Evolutionary conservation across 1,140 invertebrate genomes (phyloP).

Genomic region (Sitophilus oryzae): DNA sequence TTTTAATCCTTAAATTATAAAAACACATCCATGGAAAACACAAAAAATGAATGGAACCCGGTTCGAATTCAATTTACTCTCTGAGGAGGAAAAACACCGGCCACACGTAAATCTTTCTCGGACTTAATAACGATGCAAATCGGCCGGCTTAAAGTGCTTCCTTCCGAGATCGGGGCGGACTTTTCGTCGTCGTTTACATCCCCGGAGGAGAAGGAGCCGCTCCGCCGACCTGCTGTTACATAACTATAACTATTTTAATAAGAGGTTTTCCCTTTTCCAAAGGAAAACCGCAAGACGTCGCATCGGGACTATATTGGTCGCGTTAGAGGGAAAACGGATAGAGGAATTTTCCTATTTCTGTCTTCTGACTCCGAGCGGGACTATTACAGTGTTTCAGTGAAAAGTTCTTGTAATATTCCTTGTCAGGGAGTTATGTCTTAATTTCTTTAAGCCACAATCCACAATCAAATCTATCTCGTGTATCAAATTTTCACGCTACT

Average conservation of each 20-base stretch:
- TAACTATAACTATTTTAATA: constrained; percentile 25
- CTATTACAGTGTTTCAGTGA: no score
- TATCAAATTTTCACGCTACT: no score
- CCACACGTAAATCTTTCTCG: constrained; percentile 21
- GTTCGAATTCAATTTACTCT: constrained; percentile 1
- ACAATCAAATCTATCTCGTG: no score
- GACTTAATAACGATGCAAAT: constrained; percentile 30
- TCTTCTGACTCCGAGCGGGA: no score
- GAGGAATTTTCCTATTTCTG: no score
- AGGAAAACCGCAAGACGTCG: constrained; percentile 1
- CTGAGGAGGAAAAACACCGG: neutral
- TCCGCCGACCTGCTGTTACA: constrained; percentile 13
- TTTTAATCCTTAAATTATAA: no score
- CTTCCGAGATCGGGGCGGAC: constrained; percentile 14
- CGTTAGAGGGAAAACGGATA: neutral
- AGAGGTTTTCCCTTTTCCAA: constrained; percentile 7
- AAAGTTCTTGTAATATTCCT: no score
- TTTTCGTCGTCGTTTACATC: constrained; percentile 8
- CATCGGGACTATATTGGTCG: neutral
- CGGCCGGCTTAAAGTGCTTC: constrained; percentile 20
- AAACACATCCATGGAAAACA: no score
- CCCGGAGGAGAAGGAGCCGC: neutral
- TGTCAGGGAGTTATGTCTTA: no score
- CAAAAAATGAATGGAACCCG: neutral
- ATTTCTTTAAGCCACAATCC: no score